Evolutionary conservation across 2,888 invertebrate genomes (phyloP).

Genomic region (Spilarctia lutea): DNA sequence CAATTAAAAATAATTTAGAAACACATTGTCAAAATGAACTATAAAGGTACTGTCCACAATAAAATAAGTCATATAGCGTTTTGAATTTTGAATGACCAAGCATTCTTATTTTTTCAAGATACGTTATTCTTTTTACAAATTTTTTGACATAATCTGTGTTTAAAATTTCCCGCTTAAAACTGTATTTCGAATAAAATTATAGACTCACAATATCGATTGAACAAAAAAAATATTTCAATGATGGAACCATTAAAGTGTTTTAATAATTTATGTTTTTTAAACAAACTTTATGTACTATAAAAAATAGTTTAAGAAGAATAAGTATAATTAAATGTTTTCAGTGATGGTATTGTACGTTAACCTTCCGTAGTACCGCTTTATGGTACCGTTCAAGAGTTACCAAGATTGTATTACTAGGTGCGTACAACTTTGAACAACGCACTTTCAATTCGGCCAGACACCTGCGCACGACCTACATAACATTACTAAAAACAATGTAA

Average conservation of each 20-base stretch:
- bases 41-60: neutral
- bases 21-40: neutral
- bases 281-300: too few relatives aligned
- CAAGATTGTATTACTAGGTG: neutral
- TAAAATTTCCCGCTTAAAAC: too few relatives aligned
- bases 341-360: neutral
- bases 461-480: conserved; percentile 56
- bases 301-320: too few relatives aligned
- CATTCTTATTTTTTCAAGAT: too few relatives aligned
- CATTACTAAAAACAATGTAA: conserved; percentile 62
- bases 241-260: too few relatives aligned
- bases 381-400: neutral
- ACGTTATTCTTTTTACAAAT: too few relatives aligned
- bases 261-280: too few relatives aligned
- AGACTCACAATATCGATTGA: too few relatives aligned
- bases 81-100: neutral
- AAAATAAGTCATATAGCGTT: neutral
- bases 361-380: too few relatives aligned
- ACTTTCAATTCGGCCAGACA: conserved; percentile 44
- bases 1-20: neutral
- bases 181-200: too few relatives aligned
- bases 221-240: too few relatives aligned
- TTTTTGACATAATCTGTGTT: too few relatives aligned
- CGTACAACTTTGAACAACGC: conserved; percentile 7
- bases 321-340: neutral